Base-by-base conservation (phyloP, 1,140 invertebrate species). In the Drosophila melanica region DNA sequence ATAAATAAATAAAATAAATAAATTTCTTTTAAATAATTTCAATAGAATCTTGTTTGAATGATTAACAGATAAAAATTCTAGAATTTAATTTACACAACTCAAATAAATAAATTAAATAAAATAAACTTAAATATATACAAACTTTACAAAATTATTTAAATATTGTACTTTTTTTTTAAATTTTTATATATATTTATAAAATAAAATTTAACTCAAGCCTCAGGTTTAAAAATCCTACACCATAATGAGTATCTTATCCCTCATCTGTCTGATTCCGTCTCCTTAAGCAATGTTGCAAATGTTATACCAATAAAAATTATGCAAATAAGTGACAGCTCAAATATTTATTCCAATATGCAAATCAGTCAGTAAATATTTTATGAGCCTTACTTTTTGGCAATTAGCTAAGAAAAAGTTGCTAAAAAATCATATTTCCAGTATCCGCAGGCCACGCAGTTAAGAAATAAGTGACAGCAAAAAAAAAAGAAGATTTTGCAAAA, bases 261-360 rank as follows among this genome's bases (percentile, higher is more conserved):
- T 53, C 50, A 20, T 14, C 5, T 33, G 14, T 44, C 3, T n/a
- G 16, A 33, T 16, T 44, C 3, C n/a, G 11, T 27, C 23, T 1
- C 11, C 23, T 16, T 5, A 4, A 23, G n/a, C 54, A 45, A 11
- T 16, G 4, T 30, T 35, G 20, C 11, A 35, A 42, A 51, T 59
- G 51, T 62, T 27, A 54, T 37, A 39, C 16, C 57, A 23, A 65
- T 71, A 57, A 18, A 68, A 57, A 76, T 55, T 65, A 59, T 65
- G 42, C n/a, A 68, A 63, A 68, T 75, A 20, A 65, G 62, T 65
- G 42, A 37, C n/a, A 37, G 10, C 27, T 20, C 35, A 14, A 55
- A 51, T 55, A 54, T 11, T 27, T 63, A 18, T 45, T 35, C 58
- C 33, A 54, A 51, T 47, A 87, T 86, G 78, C 75, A 76, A 86